Percentiles rank a stretch among this genome's conserved stretches.
Evolutionary conservation across 1,140 invertebrate species (phyloP).

Genomic region (Lasaia peninsularis): DNA sequence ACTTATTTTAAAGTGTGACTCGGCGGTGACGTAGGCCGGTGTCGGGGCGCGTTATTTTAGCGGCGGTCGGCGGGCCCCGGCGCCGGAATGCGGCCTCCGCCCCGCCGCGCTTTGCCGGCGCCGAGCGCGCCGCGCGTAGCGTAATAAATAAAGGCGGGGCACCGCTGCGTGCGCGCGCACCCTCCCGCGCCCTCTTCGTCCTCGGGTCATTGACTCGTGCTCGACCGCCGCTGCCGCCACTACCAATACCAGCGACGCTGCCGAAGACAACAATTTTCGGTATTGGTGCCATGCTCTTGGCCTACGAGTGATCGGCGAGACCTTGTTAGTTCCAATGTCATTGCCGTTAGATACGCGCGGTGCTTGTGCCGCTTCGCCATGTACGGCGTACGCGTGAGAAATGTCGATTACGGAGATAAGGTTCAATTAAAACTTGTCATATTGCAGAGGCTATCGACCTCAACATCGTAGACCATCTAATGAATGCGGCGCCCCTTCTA

Average conservation of each 20-base stretch:
- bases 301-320: slow-evolving; percentile 30
- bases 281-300: slow-evolving; percentile 50
- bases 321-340: slow-evolving; percentile 59
- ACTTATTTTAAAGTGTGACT: slow-evolving; percentile 68
- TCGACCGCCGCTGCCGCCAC: slow-evolving; percentile 41
- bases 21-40: slow-evolving; percentile 35
- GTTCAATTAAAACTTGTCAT: slow-evolving; percentile 39
- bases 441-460: slow-evolving; percentile 47
- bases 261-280: slow-evolving; percentile 51
- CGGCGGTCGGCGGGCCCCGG: slow-evolving; percentile 45
- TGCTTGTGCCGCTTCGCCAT: slow-evolving; percentile 24
- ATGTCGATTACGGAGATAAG: slow-evolving; percentile 21
- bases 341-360: slow-evolving; percentile 50
- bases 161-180: slow-evolving; percentile 71
- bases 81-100: slow-evolving; percentile 72
- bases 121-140: slow-evolving; percentile 67
- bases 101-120: slow-evolving; percentile 65
- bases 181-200: slow-evolving; percentile 63
- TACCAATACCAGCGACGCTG: slow-evolving; percentile 41
- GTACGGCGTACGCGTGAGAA: slow-evolving; percentile 27
- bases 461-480: slow-evolving; percentile 34
- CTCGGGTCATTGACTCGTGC: slow-evolving; percentile 67
- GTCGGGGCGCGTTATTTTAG: slow-evolving; percentile 60
- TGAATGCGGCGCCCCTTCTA: slow-evolving; percentile 9
- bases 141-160: slow-evolving; percentile 76